Evolutionary conservation across 2,888 invertebrate species (phyloP).

Genomic region (Leptinotarsa juncta): DNA sequence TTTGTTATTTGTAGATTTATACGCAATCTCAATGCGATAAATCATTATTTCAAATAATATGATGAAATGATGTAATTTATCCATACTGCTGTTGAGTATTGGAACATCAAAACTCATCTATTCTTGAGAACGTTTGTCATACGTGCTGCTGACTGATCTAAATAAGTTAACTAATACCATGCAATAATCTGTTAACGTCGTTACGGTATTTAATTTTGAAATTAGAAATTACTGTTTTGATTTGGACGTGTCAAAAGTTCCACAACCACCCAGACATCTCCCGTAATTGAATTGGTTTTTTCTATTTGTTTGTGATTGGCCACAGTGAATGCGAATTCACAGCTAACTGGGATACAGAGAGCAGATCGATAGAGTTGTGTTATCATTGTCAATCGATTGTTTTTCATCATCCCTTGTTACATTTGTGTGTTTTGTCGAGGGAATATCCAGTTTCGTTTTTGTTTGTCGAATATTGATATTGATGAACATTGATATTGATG

Average conservation of each 20-base stretch:
- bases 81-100: too few relatives aligned
- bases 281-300: slow-evolving; percentile 48
- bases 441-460: slow-evolving; percentile 29
- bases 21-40: too few relatives aligned
- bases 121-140: not conserved
- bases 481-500: slow-evolving; percentile 28
- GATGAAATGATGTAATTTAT: too few relatives aligned
- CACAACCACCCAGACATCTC: slow-evolving; percentile 56
- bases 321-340: slow-evolving; percentile 50
- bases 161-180: slow-evolving; percentile 25
- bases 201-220: slow-evolving; percentile 26
- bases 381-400: slow-evolving; percentile 42
- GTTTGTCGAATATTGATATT: not conserved
- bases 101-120: not conserved
- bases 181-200: slow-evolving; percentile 30
- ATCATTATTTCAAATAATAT: too few relatives aligned
- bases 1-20: too few relatives aligned
- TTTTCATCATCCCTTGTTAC: slow-evolving; percentile 33
- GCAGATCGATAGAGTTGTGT: slow-evolving; percentile 51
- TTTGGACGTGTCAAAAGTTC: slow-evolving; percentile 54
- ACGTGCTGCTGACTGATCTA: not conserved
- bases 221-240: slow-evolving; percentile 44
- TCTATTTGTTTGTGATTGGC: slow-evolving; percentile 58
- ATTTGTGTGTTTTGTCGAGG: slow-evolving; percentile 42
- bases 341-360: slow-evolving; percentile 53